phyloP scores from a whole-genome alignment of 2,113 vertebrate genomes.

The Cinclus cinclus region DNA sequence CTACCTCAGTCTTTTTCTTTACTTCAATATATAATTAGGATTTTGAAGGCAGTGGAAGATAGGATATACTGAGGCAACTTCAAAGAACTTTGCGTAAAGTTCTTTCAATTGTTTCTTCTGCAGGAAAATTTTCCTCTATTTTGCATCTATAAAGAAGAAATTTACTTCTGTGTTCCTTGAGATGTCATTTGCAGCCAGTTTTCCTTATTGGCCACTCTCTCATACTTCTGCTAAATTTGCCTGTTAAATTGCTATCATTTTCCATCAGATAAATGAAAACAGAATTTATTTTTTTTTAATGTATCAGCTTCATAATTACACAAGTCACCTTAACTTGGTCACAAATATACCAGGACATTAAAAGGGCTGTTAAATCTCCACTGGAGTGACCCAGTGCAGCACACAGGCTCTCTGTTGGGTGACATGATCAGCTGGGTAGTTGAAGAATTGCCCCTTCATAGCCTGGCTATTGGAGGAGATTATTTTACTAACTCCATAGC shows the following conservation, averaged over 20 bases:
- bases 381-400: background rate
- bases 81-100: background rate
- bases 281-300: background rate
- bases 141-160: background rate
- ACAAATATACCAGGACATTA: background rate
- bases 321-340: background rate
- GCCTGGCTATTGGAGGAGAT: background rate
- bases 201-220: background rate
- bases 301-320: background rate
- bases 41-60: background rate
- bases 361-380: background rate
- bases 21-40: background rate
- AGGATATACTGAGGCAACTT: background rate
- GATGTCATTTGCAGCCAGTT: background rate
- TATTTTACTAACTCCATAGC: background rate
- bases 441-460: background rate
- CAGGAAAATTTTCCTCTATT: background rate
- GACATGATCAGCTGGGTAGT: background rate
- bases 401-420: background rate
- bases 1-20: background rate
- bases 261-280: background rate
- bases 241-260: background rate
- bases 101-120: background rate
- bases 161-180: background rate
- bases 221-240: background rate